phyloP scores from a whole-genome alignment of 2,797 vertebrate species.

The Pelobates cultripes region DNA sequence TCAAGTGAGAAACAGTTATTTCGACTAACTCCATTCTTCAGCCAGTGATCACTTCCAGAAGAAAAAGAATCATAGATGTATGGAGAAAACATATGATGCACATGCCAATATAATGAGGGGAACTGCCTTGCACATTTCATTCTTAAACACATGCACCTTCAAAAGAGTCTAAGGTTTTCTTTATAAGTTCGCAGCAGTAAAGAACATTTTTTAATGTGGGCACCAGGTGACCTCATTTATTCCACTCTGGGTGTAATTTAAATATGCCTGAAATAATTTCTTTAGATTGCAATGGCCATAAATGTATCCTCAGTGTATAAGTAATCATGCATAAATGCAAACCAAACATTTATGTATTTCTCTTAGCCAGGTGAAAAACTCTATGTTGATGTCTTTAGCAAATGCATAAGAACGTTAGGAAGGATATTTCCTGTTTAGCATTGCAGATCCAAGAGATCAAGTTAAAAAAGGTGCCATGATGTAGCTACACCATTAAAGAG shows the following conservation, averaged over 20 bases:
- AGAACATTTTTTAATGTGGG: constrained; percentile 51
- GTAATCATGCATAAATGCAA: constrained; percentile 54
- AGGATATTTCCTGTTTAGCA: constrained; percentile 54
- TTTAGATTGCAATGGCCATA: constrained; percentile 50
- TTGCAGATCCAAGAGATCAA: constrained; percentile 42
- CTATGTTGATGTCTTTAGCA: constrained; percentile 52
- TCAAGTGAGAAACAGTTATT: constrained; percentile 3
- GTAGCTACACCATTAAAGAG: constrained; percentile 44
- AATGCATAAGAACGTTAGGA: constrained; percentile 43
- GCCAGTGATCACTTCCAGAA: constrained; percentile 52
- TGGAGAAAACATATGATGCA: constrained; percentile 52
- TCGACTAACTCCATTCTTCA: constrained; percentile 9
- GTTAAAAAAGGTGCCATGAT: constrained; percentile 52
- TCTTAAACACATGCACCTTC: constrained; percentile 52
- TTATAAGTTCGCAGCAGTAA: constrained; percentile 51
- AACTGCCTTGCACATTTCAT: constrained; percentile 49
- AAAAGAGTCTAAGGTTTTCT: constrained; percentile 47
- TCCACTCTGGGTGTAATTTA: constrained; percentile 55
- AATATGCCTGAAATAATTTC: constrained; percentile 54
- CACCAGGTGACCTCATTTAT: constrained; percentile 56
- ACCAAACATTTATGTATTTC: constrained; percentile 49
- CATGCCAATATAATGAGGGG: constrained; percentile 54
- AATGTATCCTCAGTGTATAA: constrained; percentile 49
- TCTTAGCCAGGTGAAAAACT: constrained; percentile 48
- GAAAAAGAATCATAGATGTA: constrained; percentile 39